These are phyloP conservation scores for Mythimna vitellina DNA, from an alignment of 2,888 invertebrate species.

Conservation along the genomic window DNA sequence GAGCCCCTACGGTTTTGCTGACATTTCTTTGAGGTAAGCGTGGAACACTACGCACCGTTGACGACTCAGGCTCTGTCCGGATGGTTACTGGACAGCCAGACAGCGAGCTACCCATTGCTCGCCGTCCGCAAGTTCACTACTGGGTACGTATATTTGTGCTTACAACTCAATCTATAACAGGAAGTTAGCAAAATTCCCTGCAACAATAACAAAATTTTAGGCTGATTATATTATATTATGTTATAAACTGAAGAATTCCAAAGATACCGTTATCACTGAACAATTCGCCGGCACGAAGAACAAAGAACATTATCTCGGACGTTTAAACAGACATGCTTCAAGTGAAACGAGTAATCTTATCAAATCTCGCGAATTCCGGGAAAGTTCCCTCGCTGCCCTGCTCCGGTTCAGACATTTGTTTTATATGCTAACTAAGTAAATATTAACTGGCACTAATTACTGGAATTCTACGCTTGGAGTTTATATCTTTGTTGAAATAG, in stretches of 20 bases:
- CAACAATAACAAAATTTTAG: too few relatives aligned
- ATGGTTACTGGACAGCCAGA: too few relatives aligned
- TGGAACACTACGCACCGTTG: too few relatives aligned
- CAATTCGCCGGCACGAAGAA: constrained; percentile 45
- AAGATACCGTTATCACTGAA: constrained; percentile 50
- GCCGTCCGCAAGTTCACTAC: too few relatives aligned
- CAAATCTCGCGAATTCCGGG: constrained; percentile 59
- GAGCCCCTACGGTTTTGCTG: too few relatives aligned
- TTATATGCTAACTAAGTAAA: constrained; percentile 40
- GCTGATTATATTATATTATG: background rate
- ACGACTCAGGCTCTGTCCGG: too few relatives aligned
- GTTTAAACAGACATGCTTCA: constrained; percentile 52
- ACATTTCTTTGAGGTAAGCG: too few relatives aligned
- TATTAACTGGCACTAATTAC: constrained; percentile 48
- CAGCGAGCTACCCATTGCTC: too few relatives aligned
- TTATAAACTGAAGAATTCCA: constrained; percentile 30
- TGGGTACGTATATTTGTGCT: too few relatives aligned
- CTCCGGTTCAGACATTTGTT: constrained; percentile 32
- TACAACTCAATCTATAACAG: too few relatives aligned
- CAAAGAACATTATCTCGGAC: constrained; percentile 60
- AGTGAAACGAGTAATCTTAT: constrained; percentile 58
- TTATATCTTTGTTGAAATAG: background rate
- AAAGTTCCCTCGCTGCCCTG: constrained; percentile 35
- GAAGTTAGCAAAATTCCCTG: too few relatives aligned
- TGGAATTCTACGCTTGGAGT: constrained; percentile 28